phyloP scores from a whole-genome alignment of 1,140 invertebrate species.

The Druon quercuslanigerum region DNA sequence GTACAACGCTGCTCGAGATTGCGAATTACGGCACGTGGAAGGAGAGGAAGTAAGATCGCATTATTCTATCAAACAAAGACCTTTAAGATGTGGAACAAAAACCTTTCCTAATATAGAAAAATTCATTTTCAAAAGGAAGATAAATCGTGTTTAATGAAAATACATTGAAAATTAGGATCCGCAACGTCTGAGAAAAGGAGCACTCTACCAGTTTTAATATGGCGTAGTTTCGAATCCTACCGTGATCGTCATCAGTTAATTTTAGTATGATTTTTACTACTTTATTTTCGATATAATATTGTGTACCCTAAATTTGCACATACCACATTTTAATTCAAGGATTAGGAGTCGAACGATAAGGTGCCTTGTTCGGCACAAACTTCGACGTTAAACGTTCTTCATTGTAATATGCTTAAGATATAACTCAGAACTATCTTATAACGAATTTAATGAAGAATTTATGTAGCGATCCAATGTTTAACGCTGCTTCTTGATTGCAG shows the following conservation, averaged over 20 bases:
- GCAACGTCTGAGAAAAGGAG: no score
- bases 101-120: not conserved
- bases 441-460: slow-evolving; percentile 29
- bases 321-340: no score
- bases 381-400: slow-evolving; percentile 8
- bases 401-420: not conserved
- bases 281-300: no score
- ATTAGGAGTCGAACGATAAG: no score
- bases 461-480: not conserved
- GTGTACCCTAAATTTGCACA: no score
- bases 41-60: slow-evolving; percentile 37
- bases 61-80: slow-evolving; percentile 20
- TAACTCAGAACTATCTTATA: slow-evolving; percentile 29
- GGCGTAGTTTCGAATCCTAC: no score
- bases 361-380: not conserved
- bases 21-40: slow-evolving; percentile 48
- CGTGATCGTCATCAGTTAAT: no score
- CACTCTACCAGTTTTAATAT: no score
- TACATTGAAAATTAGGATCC: no score
- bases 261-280: no score
- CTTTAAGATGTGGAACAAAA: slow-evolving; percentile 36
- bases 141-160: no score
- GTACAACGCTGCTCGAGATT: slow-evolving; percentile 47
- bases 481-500: not conserved
- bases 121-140: no score